Evolutionary conservation across 2,888 invertebrate genomes (phyloP), one percentile per base, ranked within the genome.

Genomic region (Idaea aversata): DNA sequence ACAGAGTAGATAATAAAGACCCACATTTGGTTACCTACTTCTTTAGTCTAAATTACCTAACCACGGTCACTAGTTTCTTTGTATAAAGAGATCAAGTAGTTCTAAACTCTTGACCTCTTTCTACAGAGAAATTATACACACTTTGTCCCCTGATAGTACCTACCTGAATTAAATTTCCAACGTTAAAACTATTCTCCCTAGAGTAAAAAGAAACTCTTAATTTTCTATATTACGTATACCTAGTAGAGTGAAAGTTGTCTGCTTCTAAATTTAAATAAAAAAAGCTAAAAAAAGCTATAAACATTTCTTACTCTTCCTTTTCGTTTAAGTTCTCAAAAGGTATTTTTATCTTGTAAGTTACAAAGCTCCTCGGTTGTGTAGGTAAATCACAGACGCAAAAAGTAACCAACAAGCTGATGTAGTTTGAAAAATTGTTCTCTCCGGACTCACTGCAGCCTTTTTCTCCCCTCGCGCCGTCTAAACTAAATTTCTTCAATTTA

Each of bases 371-470:
- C 69, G 70, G 70, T 67, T 72, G 70, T 67, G 69, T 71, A 71
- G 75, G 78, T 85, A 86, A 88, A 89, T 87, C 87, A 86, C 82
- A 84, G 85, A 84, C 81, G 80, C 82, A 83, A 82, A 80, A 79
- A 81, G 77, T 77, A 79, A 79, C 78, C 80, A 80, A 83, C 82
- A 84, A 86, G 83, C 82, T 81, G 83, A 84, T 80, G 82, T 81
- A 79, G 84, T 87, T 88, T 87, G 87, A 90, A 85, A 88, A 88
- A 89, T 88, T 79, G 84, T 84, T 87, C 88, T 88, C 85, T 61
- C 72, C 85, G 86, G 86, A 79, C 80, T 81, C 80, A 69, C 72
- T 79, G 78, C 75, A 81, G 79, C 81, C 80, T 82, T 88, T 85
- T 83, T 78, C 81, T 82, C 75, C 75, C 78, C 79, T 74, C 72